phyloP scores from a whole-genome alignment of 2,888 invertebrate species.

The Drosophila villosipedis region DNA sequence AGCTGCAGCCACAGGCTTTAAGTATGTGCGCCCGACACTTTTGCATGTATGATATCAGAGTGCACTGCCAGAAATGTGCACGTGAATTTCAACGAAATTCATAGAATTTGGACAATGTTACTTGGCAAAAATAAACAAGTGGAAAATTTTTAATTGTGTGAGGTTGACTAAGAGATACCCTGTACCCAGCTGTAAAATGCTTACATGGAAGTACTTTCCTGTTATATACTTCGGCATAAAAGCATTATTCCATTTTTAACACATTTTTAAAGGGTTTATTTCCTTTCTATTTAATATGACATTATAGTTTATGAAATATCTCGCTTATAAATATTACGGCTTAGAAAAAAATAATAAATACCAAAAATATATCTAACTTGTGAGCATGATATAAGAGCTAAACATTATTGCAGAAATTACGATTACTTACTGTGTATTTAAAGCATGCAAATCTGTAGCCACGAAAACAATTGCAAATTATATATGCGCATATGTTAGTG shows the following conservation, averaged over 20 bases:
- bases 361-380: background rate
- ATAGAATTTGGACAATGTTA: background rate
- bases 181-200: background rate
- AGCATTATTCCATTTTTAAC: background rate
- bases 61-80: slow-evolving; percentile 18
- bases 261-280: background rate
- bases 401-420: background rate
- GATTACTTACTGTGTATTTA: slow-evolving; percentile 29
- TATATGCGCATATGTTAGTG: slow-evolving; percentile 75
- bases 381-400: background rate
- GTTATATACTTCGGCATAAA: background rate
- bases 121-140: background rate
- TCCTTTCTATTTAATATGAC: background rate
- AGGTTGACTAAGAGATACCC: background rate
- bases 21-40: slow-evolving; percentile 7
- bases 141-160: background rate
- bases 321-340: background rate
- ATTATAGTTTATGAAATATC: background rate
- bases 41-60: slow-evolving; percentile 2
- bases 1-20: background rate
- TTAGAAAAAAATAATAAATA: background rate
- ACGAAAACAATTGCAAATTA: slow-evolving; percentile 73
- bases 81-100: background rate
- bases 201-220: background rate
- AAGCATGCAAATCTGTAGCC: slow-evolving; percentile 60